These are phyloP conservation scores for Monopterus albus DNA, from an alignment of 2,113 vertebrate genomes.

Conservation along the genomic window DNA sequence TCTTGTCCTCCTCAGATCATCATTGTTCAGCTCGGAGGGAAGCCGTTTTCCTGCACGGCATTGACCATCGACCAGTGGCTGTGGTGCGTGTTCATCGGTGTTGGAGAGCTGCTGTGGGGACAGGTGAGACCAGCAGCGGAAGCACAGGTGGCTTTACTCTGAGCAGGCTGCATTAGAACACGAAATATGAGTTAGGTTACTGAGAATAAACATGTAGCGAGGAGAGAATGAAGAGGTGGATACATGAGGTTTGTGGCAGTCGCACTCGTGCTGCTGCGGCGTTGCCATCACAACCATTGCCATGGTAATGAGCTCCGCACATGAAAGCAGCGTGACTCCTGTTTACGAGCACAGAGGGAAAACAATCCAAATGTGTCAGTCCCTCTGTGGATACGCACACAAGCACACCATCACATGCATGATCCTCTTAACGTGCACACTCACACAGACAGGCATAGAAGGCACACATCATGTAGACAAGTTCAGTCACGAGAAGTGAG, in stretches of 20 bases:
- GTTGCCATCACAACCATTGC: slow-evolving; percentile 68
- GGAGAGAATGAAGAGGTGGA: slow-evolving; percentile 24
- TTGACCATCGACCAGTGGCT: slow-evolving; percentile 95
- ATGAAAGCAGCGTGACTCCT: slow-evolving; percentile 63
- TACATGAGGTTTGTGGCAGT: slow-evolving; percentile 20
- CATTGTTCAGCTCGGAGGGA: slow-evolving; percentile 97
- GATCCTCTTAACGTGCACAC: slow-evolving; percentile 3
- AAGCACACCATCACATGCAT: neutral
- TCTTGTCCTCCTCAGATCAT: slow-evolving; percentile 83
- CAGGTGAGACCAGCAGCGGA: slow-evolving; percentile 85
- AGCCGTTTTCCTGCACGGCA: slow-evolving; percentile 93
- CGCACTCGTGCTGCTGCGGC: slow-evolving; percentile 16
- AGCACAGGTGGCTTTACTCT: neutral
- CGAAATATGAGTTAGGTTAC: neutral
- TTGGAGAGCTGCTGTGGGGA: slow-evolving; percentile 96
- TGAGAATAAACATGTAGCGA: neutral
- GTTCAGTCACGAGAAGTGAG: slow-evolving; percentile 31
- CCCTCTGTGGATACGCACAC: slow-evolving; percentile 42
- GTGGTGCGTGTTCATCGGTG: slow-evolving; percentile 96
- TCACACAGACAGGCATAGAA: slow-evolving; percentile 9
- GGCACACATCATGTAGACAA: neutral
- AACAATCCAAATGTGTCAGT: slow-evolving; percentile 57
- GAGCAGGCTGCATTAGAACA: neutral
- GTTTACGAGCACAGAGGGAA: slow-evolving; percentile 53
- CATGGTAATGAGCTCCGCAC: slow-evolving; percentile 71